A percentile compares a stretch with the other conserved stretches of the same genome.
phyloP scores from a whole-genome alignment of 1,140 invertebrate species.

The Listronotus oregonensis region DNA sequence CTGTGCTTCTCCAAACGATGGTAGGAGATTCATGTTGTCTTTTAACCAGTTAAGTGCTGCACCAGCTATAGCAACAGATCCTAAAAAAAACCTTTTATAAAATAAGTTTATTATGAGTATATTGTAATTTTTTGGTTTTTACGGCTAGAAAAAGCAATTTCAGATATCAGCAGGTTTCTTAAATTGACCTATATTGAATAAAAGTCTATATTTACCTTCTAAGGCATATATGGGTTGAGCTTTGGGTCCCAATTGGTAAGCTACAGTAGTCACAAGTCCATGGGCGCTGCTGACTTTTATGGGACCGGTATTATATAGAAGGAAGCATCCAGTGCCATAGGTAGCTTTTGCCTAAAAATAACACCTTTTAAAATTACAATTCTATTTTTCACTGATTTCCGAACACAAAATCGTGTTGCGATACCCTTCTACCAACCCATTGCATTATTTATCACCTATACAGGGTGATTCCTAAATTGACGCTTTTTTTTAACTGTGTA shows the following conservation, averaged over 20 bases:
- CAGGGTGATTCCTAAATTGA: too few species aligned
- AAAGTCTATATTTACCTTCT: conserved; percentile 62
- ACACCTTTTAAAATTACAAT: too few species aligned
- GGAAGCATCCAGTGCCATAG: conserved; percentile 95
- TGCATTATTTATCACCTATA: conserved; percentile 2
- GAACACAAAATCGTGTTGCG: too few species aligned
- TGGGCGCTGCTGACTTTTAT: conserved; percentile 68
- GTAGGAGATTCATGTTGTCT: conserved; percentile 84
- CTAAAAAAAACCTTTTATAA: conserved; percentile 10
- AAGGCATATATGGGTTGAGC: conserved; percentile 83
- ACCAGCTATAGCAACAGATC: conserved; percentile 83
- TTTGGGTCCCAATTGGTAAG: conserved; percentile 85
- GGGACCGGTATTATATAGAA: conserved; percentile 92
- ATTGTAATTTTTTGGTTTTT: too few species aligned
- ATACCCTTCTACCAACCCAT: background rate
- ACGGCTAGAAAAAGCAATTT: too few species aligned
- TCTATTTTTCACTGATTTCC: too few species aligned
- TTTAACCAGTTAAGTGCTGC: conserved; percentile 77
- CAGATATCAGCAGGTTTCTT: too few species aligned
- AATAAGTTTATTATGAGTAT: too few species aligned
- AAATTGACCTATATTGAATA: too few species aligned
- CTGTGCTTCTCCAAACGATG: conserved; percentile 70
- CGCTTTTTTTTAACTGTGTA: too few species aligned
- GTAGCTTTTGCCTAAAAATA: conserved; percentile 83
- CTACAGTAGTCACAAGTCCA: conserved; percentile 93